Conservation (phyloP, 2,797 vertebrate species). For the Clarias pachynema region DNA sequence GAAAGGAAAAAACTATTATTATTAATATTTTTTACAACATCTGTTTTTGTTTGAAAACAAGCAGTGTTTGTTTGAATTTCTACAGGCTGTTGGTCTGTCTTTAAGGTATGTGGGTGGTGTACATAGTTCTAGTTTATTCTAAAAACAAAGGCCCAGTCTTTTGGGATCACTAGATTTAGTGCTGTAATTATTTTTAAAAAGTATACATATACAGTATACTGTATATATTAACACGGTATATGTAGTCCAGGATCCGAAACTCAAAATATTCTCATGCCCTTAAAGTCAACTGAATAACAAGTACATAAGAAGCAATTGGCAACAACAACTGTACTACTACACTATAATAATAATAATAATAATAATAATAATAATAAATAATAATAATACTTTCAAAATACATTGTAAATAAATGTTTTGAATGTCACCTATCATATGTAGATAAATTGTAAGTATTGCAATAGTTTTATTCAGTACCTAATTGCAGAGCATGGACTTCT, state of each 20-base stretch:
- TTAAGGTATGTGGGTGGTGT: neutral
- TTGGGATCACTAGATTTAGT: neutral
- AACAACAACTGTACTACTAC: too few relatives aligned
- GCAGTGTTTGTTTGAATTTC: neutral
- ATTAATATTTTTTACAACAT: neutral
- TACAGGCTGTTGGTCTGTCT: neutral
- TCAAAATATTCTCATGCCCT: neutral
- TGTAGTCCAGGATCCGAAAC: too few relatives aligned
- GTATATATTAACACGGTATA: too few relatives aligned
- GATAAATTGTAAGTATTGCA: neutral
- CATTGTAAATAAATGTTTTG: neutral
- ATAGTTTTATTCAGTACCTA: constrained; percentile 72
- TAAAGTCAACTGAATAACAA: neutral
- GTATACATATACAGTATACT: too few relatives aligned
- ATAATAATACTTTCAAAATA: neutral
- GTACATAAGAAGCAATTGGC: neutral
- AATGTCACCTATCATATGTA: neutral
- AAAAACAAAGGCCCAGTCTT: neutral
- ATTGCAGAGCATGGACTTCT: constrained; percentile 91
- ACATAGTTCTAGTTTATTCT: neutral
- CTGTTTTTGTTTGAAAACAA: too few relatives aligned
- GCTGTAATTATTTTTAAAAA: neutral
- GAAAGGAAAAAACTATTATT: neutral
- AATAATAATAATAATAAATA: constrained; percentile 1
- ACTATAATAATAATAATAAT: neutral